phyloP scores from a whole-genome alignment of 1,140 invertebrate genomes.

The Ceratina australensis region DNA sequence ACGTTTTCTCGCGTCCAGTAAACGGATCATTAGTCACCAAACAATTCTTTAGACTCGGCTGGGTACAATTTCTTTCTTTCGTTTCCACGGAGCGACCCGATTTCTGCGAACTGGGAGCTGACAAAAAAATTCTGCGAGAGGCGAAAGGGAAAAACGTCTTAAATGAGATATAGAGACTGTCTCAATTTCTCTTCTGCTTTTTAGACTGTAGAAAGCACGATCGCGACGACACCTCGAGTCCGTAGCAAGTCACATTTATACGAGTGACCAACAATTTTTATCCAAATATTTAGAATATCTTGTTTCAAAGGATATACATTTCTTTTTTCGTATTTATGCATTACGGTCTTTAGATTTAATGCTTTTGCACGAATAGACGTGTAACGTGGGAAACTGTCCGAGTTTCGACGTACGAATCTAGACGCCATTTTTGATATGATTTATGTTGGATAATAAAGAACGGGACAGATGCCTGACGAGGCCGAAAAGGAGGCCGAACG shows the following conservation, averaged over 20 bases:
- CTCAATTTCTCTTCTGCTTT: constrained; percentile 19
- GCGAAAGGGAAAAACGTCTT: background rate
- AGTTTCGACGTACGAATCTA: no score
- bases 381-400: no score
- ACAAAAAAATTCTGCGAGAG: background rate
- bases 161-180: background rate
- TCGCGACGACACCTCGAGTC: background rate
- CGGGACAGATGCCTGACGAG: background rate
- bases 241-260: background rate
- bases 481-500: background rate
- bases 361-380: no score
- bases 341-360: no score
- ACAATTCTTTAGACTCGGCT: background rate
- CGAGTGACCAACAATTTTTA: background rate
- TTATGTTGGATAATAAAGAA: no score
- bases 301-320: background rate
- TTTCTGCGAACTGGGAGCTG: constrained; percentile 14
- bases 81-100: constrained; percentile 13
- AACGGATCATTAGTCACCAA: constrained; percentile 10
- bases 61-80: no score
- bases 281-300: no score
- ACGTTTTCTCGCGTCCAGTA: background rate
- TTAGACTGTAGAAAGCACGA: constrained; percentile 21
- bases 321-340: background rate
- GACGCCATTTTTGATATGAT: background rate